Conservation (phyloP, 2,113 vertebrate genomes). For the Labeo catla region DNA sequence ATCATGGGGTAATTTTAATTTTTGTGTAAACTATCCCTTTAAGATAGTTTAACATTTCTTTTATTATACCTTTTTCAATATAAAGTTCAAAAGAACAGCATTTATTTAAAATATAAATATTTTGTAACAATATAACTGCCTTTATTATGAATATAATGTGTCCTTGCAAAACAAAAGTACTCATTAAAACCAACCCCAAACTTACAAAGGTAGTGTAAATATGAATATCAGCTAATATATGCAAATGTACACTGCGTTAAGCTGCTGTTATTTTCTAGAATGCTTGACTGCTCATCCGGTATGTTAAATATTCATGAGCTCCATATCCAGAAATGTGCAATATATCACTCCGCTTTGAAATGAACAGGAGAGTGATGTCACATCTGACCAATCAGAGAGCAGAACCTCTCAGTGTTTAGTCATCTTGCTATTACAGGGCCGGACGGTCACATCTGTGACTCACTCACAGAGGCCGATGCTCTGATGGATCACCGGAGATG, state of each 20-base stretch:
- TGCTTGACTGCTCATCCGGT: not conserved
- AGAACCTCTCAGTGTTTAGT: conserved; percentile 10
- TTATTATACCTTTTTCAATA: too few species aligned
- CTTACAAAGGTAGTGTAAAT: not conserved
- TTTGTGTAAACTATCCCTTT: too few species aligned
- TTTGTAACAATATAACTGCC: not conserved
- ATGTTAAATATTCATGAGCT: conserved; percentile 44
- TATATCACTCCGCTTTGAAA: conserved; percentile 22
- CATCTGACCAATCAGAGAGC: conserved; percentile 38
- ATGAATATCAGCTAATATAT: conserved; percentile 1
- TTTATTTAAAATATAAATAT: too few species aligned
- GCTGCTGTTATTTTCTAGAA: not conserved
- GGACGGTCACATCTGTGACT: conserved; percentile 36
- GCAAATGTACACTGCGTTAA: not conserved
- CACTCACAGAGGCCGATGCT: not conserved
- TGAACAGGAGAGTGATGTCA: conserved; percentile 51
- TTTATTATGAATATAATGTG: too few species aligned
- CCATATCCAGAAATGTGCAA: not conserved
- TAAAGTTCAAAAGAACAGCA: not conserved
- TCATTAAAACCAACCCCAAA: too few species aligned
- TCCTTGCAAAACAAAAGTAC: too few species aligned
- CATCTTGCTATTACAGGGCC: conserved; percentile 33
- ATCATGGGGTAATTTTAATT: too few species aligned
- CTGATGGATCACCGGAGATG: not conserved
- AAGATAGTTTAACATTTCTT: too few species aligned